phyloP scores from a whole-genome alignment of 2,888 invertebrate genomes.

The Chaitophorus viminalis region DNA sequence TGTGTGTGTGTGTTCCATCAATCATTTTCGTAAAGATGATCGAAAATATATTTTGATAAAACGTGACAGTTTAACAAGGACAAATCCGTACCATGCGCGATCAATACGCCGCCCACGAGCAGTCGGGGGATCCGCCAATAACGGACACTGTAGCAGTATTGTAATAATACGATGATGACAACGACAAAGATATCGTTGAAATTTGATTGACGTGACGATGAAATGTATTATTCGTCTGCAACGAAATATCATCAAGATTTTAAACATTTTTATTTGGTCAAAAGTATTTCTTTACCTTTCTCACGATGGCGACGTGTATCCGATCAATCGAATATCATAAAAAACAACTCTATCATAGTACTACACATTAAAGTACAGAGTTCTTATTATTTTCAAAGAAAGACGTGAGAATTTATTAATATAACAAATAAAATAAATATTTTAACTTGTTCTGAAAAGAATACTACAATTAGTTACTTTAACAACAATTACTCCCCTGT shows the following conservation, averaged over 20 bases:
- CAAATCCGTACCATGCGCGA: not conserved
- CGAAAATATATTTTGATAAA: constrained; percentile 25
- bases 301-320: too few relatives aligned
- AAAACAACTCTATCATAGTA: too few relatives aligned
- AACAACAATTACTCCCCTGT: too few relatives aligned
- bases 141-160: not conserved
- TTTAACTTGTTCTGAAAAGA: too few relatives aligned
- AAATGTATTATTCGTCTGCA: not conserved
- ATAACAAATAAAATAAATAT: too few relatives aligned
- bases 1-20: constrained; percentile 30
- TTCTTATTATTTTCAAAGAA: too few relatives aligned
- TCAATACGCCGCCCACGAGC: constrained; percentile 8
- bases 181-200: not conserved
- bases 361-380: too few relatives aligned
- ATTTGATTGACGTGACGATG: not conserved
- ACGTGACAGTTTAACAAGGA: constrained; percentile 40
- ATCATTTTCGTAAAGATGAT: constrained; percentile 23
- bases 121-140: not conserved
- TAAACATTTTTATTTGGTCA: not conserved
- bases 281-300: not conserved
- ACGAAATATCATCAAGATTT: not conserved
- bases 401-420: too few relatives aligned
- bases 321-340: too few relatives aligned
- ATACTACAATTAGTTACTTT: too few relatives aligned
- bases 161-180: not conserved